These are phyloP conservation scores for Diaphora mendica DNA, from an alignment of 2,888 invertebrate genomes.

Conservation along the genomic window DNA sequence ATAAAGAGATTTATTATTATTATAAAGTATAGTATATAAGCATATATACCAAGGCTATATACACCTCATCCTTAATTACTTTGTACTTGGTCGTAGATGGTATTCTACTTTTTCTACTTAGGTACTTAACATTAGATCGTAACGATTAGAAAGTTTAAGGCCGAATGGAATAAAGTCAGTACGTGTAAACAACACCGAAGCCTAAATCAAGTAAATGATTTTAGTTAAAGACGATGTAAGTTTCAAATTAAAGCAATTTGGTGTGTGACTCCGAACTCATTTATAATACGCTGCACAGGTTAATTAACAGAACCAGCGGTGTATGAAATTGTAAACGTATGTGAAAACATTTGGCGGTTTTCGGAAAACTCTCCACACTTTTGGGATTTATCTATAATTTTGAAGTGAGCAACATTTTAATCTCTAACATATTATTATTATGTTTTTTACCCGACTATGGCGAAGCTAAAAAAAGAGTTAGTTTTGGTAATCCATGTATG, in stretches of 20 bases:
- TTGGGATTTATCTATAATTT: conserved; percentile 54
- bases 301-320: conserved; percentile 75
- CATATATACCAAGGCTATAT: too few relatives aligned
- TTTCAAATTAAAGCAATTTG: conserved; percentile 62
- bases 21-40: too few relatives aligned
- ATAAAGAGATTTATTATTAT: too few relatives aligned
- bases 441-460: too few relatives aligned
- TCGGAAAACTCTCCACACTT: conserved; percentile 50
- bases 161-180: conserved; percentile 51
- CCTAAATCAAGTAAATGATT: conserved; percentile 50
- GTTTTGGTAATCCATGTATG: too few relatives aligned
- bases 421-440: conserved; percentile 11
- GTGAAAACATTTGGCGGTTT: conserved; percentile 73
- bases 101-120: neutral
- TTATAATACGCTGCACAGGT: conserved; percentile 77
- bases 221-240: conserved; percentile 61
- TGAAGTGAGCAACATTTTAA: conserved; percentile 54
- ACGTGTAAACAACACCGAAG: conserved; percentile 55
- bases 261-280: conserved; percentile 62
- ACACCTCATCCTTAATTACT: too few relatives aligned
- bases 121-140: conserved; percentile 33
- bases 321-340: conserved; percentile 81
- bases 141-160: conserved; percentile 42
- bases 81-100: neutral
- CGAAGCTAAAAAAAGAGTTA: too few relatives aligned